Base-by-base conservation (phyloP, 2,113 vertebrate species). In the Butastur rufipennis region DNA sequence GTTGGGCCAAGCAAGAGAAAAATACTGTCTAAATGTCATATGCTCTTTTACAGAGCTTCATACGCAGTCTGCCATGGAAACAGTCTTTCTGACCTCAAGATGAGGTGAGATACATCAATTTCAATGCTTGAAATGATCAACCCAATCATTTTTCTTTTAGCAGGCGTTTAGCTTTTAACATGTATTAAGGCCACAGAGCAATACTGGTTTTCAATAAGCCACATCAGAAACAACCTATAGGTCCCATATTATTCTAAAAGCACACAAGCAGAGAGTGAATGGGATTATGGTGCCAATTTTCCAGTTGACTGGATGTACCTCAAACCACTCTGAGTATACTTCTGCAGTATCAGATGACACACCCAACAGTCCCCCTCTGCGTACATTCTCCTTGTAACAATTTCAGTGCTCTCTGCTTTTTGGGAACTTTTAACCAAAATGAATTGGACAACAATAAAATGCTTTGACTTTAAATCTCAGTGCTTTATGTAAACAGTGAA, bases 1-100 rank as follows among this genome's bases (percentile, higher is more conserved):
- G 25, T 59, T 47, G 85, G 68, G 26, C 29, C 48, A 90, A 74
- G 20, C 20, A 90, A 56, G 52, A 90, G 29, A 79, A 90, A 96
- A 94, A 59, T 31, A 50, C 20, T 31, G 13, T 81, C 19, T 38
- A 63, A 81, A 79, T 20, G 5, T 59, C 55, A 59, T 11, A 66
- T 3, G 5, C 14, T 52, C 34, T 70, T 86, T 52, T 59, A 71
- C 25, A 67, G 68, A 87, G 26, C 16, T 59, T 89, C 25, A 48
- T 13, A 40, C 3, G 16, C 21, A 58, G 11, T 29, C 22, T 79
- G 56, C 38, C 52, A 71, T 8, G 16, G 74, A 91, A 85, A n/a
- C 13, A n/a, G 29, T 26, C 20, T 59, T 91, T 74, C 62, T 83
- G 45, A 88, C 31, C 36, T 73, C 34, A 61, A 48, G 34, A 67